phyloP scores from a whole-genome alignment of 2,113 vertebrate species.

The Callopanchax toddi region DNA sequence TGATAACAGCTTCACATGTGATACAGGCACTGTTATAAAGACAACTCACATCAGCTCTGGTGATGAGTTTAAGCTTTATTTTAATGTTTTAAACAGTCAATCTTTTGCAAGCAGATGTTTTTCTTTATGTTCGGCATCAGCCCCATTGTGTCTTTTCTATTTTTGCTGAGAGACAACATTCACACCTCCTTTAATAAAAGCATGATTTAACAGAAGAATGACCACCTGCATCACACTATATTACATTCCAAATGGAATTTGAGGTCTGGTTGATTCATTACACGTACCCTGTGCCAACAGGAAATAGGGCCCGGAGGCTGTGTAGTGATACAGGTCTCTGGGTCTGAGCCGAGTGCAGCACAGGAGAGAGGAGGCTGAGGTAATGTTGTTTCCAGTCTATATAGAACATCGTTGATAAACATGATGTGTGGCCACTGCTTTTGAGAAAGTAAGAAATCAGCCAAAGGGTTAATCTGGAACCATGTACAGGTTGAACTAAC shows the following conservation, averaged over 20 bases:
- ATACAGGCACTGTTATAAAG: no score
- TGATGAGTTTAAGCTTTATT: background rate
- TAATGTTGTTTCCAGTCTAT: conserved; percentile 42
- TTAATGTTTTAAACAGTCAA: background rate
- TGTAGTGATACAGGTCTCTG: conserved; percentile 41
- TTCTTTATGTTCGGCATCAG: background rate
- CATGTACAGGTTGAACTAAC: no score
- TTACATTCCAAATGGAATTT: conserved; percentile 22
- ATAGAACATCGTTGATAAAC: conserved; percentile 53
- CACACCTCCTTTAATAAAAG: background rate
- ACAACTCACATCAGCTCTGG: background rate
- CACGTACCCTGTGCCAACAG: conserved; percentile 30
- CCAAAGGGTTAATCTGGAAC: no score
- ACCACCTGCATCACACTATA: conserved; percentile 32
- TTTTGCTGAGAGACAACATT: background rate
- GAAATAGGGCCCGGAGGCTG: conserved; percentile 41
- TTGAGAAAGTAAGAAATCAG: conserved; percentile 52
- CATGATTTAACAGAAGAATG: conserved; percentile 27
- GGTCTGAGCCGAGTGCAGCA: conserved; percentile 24
- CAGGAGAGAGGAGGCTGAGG: conserved; percentile 12
- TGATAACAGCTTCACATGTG: no score
- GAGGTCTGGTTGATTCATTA: conserved; percentile 43
- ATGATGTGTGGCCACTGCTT: conserved; percentile 48
- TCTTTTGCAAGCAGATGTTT: background rate
- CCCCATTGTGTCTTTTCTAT: background rate